A percentile compares a stretch with the other conserved stretches of the same genome.
phyloP scores from a whole-genome alignment of 2,797 vertebrate genomes.

The Hippoglossus hippoglossus region DNA sequence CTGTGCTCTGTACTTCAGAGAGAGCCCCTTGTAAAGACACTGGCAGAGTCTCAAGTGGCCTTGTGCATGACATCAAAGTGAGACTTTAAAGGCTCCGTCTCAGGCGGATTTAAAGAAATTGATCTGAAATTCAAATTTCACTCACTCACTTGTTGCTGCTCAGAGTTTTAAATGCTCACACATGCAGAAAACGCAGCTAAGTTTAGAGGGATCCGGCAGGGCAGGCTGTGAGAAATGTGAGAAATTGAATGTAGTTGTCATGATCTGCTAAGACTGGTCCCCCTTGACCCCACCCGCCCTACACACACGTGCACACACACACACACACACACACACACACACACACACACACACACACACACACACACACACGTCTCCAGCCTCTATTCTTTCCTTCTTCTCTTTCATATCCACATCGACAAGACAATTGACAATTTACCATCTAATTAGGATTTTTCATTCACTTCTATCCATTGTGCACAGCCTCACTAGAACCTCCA shows the following conservation, averaged over 20 bases:
- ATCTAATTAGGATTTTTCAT: too few species aligned
- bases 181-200: slow-evolving; percentile 8
- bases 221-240: slow-evolving; percentile 2
- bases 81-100: slow-evolving; percentile 1
- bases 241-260: neutral
- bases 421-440: too few species aligned
- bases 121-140: slow-evolving; percentile 47
- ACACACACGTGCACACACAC: too few species aligned
- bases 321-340: too few species aligned
- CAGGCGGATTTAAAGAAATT: slow-evolving; percentile 30
- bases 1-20: slow-evolving; percentile 3
- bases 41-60: slow-evolving; percentile 26
- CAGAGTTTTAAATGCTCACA: slow-evolving; percentile 17
- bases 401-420: too few species aligned
- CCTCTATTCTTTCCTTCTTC: too few species aligned
- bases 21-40: slow-evolving; percentile 8
- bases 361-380: too few species aligned
- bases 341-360: too few species aligned
- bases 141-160: neutral
- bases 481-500: neutral
- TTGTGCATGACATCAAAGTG: slow-evolving; percentile 33
- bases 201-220: slow-evolving; percentile 1
- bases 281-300: neutral
- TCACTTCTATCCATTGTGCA: too few species aligned
- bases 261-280: neutral